Evolutionary conservation across 2,888 invertebrate genomes (phyloP).

Genomic region (Tachina grossa): DNA sequence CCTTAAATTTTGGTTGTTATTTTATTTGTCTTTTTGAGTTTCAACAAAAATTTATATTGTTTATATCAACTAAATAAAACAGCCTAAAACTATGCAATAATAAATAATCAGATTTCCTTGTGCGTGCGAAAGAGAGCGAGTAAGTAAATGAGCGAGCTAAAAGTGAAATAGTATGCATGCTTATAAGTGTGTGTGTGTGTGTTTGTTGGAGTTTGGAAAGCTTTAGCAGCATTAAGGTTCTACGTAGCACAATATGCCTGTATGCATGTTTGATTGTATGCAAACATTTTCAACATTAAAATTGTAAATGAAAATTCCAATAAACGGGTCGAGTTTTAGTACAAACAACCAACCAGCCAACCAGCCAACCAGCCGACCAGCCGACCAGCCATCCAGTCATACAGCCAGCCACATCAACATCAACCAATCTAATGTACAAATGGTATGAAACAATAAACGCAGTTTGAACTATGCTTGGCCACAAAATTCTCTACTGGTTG

Average conservation of each 20-base stretch:
- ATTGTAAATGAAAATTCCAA: conserved; percentile 66
- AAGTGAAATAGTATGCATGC: background rate
- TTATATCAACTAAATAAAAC: conserved; percentile 44
- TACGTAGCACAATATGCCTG: too few species aligned
- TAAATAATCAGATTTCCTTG: conserved; percentile 44
- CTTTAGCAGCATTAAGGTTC: too few species aligned
- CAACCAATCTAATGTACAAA: conserved; percentile 51
- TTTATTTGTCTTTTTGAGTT: conserved; percentile 9
- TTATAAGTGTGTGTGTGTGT: background rate
- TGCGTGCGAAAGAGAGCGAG: background rate
- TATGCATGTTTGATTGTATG: background rate
- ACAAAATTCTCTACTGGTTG: conserved; percentile 64
- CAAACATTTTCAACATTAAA: conserved; percentile 50
- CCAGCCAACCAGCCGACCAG: too few species aligned
- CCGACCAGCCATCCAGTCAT: background rate
- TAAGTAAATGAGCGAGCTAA: conserved; percentile 28
- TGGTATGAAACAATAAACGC: conserved; percentile 32
- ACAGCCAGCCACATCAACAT: conserved; percentile 31
- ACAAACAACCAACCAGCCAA: conserved; percentile 18
- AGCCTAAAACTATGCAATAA: conserved; percentile 69
- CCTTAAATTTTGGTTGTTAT: background rate
- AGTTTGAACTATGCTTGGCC: conserved; percentile 48
- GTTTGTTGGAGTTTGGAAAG: conserved; percentile 17
- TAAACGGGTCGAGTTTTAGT: conserved; percentile 48
- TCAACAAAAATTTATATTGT: conserved; percentile 38